Percentiles rank a stretch among this genome's conserved stretches.
Evolutionary conservation across 2,113 vertebrate species (phyloP).

Genomic region (Dipodomys ordii): DNA sequence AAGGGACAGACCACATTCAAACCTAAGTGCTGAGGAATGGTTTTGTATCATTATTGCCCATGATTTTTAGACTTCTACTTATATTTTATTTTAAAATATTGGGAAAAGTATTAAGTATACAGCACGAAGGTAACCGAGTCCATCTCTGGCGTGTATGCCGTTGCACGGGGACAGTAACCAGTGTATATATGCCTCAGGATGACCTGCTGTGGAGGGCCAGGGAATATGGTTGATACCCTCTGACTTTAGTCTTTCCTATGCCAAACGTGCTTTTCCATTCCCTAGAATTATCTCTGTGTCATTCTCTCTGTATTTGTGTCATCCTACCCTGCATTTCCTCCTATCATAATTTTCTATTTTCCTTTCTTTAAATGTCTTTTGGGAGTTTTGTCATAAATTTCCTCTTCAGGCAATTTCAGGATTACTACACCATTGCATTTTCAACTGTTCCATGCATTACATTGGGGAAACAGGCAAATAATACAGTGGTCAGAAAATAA

Average conservation of each 20-base stretch:
- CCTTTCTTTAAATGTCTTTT: not conserved
- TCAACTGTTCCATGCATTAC: not conserved
- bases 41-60: not conserved
- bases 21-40: not conserved
- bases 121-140: not conserved
- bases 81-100: conserved; percentile 26
- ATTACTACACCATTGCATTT: not conserved
- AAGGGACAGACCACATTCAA: not conserved
- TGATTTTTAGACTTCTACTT: not conserved
- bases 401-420: not conserved
- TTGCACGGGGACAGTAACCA: not conserved
- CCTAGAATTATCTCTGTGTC: not conserved
- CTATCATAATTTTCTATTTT: not conserved
- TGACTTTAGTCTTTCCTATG: no score
- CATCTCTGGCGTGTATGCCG: not conserved
- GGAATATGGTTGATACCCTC: no score
- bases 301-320: not conserved
- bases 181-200: not conserved
- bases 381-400: conserved; percentile 11
- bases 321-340: not conserved
- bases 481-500: not conserved
- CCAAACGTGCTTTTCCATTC: not conserved
- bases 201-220: not conserved
- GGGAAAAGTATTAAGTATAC: not conserved
- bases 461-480: not conserved